Evolutionary conservation across 1,140 invertebrate species (phyloP).

Genomic region (Apis florea): DNA sequence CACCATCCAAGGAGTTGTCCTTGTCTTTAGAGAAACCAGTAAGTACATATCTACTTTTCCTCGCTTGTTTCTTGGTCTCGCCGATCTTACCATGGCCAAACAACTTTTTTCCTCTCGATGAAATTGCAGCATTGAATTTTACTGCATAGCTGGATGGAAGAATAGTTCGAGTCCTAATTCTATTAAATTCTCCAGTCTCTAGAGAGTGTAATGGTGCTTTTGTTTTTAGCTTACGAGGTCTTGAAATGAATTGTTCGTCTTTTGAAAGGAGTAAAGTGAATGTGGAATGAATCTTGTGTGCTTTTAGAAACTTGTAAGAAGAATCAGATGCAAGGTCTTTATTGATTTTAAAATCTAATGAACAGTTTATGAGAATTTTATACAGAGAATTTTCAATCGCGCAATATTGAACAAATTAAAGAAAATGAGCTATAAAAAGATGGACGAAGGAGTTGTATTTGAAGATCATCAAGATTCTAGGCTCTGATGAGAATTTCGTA

Average conservation of each 20-base stretch:
- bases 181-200: not conserved
- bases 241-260: not conserved
- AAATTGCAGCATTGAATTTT: not conserved
- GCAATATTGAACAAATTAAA: too few relatives aligned
- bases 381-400: too few relatives aligned
- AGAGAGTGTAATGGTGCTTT: not conserved
- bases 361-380: too few relatives aligned
- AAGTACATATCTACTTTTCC: constrained; percentile 22
- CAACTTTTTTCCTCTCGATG: not conserved
- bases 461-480: too few relatives aligned
- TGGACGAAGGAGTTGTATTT: too few relatives aligned
- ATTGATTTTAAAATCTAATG: too few relatives aligned
- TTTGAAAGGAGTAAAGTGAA: not conserved
- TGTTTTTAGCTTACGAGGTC: not conserved
- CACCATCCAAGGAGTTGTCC: constrained; percentile 26
- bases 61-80: not conserved
- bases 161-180: not conserved
- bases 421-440: too few relatives aligned
- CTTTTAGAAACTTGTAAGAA: too few relatives aligned
- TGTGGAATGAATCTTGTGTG: too few relatives aligned
- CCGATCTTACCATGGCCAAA: not conserved
- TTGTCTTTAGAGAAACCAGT: constrained; percentile 34
- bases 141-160: too few relatives aligned
- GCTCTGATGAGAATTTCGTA: too few relatives aligned
- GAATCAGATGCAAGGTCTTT: too few relatives aligned